phyloP scores from a whole-genome alignment of 2,113 vertebrate genomes.

The Eidolon helvum region DNA sequence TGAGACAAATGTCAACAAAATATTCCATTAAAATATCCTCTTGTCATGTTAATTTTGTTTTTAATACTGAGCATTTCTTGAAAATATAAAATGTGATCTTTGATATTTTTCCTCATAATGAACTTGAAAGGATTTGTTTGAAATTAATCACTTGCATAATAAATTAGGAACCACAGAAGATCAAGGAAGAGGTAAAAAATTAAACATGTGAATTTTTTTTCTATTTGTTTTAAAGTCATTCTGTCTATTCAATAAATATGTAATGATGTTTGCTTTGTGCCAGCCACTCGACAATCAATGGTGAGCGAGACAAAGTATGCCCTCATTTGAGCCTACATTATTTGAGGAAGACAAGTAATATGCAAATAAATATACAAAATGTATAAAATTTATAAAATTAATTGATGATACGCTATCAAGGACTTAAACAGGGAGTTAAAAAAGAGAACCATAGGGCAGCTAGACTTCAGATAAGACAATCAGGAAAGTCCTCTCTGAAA shows the following conservation, averaged over 20 bases:
- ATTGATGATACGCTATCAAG: background rate
- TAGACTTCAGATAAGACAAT: background rate
- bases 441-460: background rate
- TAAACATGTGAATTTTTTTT: background rate
- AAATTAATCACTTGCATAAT: conserved; percentile 46
- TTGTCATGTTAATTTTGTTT: background rate
- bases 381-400: background rate
- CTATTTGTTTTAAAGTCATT: conserved; percentile 11
- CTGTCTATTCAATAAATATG: background rate
- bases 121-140: conserved; percentile 26
- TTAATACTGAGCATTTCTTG: background rate
- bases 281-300: background rate
- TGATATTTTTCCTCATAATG: background rate
- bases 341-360: background rate
- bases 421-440: background rate
- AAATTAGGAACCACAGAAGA: background rate
- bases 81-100: conserved; percentile 18
- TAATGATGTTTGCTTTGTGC: background rate
- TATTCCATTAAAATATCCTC: background rate
- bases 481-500: background rate
- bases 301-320: background rate
- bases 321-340: background rate
- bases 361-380: background rate
- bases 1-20: background rate
- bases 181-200: conserved; percentile 16